Evolutionary conservation across 2,797 vertebrate species (phyloP).

Genomic region (Sebastes hubbsi): DNA sequence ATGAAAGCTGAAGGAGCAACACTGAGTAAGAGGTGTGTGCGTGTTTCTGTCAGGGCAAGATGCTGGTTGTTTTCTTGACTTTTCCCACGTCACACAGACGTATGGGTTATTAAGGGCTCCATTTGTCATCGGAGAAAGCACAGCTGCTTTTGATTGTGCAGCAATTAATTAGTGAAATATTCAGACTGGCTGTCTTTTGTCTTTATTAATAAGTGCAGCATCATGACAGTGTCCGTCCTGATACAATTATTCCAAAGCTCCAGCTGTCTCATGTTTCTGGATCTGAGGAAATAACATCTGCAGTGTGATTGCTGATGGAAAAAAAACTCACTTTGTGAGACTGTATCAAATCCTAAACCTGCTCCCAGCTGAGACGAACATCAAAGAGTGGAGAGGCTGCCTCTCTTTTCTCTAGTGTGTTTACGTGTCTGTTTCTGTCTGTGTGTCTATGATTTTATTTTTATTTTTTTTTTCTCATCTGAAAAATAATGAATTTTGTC

Average conservation of each 20-base stretch:
- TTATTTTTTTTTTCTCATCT: neutral
- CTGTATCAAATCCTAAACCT: constrained; percentile 44
- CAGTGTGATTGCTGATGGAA: neutral
- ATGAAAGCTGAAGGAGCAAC: constrained; percentile 27
- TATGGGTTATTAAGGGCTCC: neutral
- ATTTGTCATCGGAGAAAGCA: neutral
- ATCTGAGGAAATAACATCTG: constrained; percentile 35
- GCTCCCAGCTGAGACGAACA: constrained; percentile 38
- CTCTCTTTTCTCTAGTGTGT: constrained; percentile 9
- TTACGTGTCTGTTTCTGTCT: constrained; percentile 19
- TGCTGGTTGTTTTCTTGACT: neutral
- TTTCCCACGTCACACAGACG: neutral
- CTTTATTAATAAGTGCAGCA: neutral
- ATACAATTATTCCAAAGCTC: neutral
- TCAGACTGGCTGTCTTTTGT: neutral
- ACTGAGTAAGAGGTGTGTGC: neutral
- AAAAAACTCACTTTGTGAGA: neutral
- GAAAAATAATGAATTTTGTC: neutral
- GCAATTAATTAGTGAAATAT: constrained; percentile 20
- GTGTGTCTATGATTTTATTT: neutral
- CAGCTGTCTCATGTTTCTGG: constrained; percentile 14
- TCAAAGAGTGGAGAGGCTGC: constrained; percentile 39
- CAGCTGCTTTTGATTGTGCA: neutral
- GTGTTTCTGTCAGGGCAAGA: neutral
- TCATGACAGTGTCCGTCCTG: neutral